Evolutionary conservation across 2,113 vertebrate species (phyloP).

Genomic region (Engraulis encrasicolus): DNA sequence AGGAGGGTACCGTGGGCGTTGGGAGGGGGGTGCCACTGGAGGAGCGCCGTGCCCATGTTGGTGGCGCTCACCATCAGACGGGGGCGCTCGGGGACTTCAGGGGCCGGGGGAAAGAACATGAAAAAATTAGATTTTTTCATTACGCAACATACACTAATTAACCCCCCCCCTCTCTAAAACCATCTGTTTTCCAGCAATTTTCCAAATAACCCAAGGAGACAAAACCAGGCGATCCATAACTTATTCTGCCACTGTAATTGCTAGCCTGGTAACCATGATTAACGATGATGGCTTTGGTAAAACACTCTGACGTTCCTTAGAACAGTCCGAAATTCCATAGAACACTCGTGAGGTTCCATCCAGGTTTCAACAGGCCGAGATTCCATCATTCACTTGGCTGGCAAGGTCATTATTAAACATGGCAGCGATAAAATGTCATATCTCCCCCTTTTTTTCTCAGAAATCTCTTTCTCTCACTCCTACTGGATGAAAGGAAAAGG

Average conservation of each 20-base stretch:
- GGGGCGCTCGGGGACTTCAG: constrained; percentile 94
- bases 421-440: background rate
- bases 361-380: background rate
- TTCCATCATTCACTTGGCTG: background rate
- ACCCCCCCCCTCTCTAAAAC: too few species aligned
- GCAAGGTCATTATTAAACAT: background rate
- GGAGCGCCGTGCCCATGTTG: constrained; percentile 96
- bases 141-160: too few species aligned
- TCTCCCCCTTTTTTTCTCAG: background rate
- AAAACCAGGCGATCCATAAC: background rate
- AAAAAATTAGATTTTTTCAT: too few species aligned
- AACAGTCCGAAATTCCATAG: too few species aligned
- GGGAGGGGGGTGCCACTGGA: constrained; percentile 96
- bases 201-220: background rate
- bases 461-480: background rate
- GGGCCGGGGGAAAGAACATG: constrained; percentile 47
- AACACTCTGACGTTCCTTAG: too few species aligned
- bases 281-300: background rate
- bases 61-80: constrained; percentile 95
- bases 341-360: too few species aligned
- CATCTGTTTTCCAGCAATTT: background rate
- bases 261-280: background rate
- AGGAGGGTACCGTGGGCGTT: constrained; percentile 89
- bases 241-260: background rate
- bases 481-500: background rate